Evolutionary conservation across 2,888 invertebrate genomes (phyloP).

Genomic region (Drosophila glabriapex): DNA sequence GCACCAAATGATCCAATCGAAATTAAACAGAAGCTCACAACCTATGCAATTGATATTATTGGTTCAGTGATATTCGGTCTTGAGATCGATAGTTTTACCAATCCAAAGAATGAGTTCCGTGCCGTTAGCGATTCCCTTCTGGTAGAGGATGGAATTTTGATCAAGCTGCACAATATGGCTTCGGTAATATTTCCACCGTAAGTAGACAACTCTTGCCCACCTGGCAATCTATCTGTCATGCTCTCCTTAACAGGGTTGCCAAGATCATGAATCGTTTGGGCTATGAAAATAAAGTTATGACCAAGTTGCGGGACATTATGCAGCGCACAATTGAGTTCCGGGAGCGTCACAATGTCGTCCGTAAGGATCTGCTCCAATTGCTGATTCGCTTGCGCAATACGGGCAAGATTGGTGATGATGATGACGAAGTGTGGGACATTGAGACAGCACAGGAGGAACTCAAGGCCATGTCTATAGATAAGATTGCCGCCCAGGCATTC

Average conservation of each 20-base stretch:
- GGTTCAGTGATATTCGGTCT: constrained; percentile 86
- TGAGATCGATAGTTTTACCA: constrained; percentile 82
- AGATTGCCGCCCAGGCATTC: constrained; percentile 83
- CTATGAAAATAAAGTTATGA: constrained; percentile 53
- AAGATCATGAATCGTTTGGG: constrained; percentile 65
- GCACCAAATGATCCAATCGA: constrained; percentile 84
- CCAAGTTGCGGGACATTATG: constrained; percentile 83
- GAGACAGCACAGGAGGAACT: constrained; percentile 69
- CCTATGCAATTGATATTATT: constrained; percentile 85
- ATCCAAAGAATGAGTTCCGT: constrained; percentile 83
- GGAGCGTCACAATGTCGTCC: constrained; percentile 83
- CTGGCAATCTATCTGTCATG: background rate
- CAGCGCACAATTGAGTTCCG: constrained; percentile 84
- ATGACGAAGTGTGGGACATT: constrained; percentile 76
- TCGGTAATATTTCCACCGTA: constrained; percentile 78
- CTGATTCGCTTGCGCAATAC: constrained; percentile 85
- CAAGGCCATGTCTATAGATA: constrained; percentile 83
- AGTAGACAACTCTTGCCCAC: constrained; percentile 33
- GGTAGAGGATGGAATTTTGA: constrained; percentile 22
- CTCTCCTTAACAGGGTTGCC: constrained; percentile 52
- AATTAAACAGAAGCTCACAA: constrained; percentile 82
- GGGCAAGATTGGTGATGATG: constrained; percentile 81
- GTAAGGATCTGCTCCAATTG: constrained; percentile 86
- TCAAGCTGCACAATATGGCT: constrained; percentile 60
- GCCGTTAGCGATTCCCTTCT: constrained; percentile 60